Conservation (phyloP, 2,888 invertebrate genomes). For the Itoplectis maculator region DNA sequence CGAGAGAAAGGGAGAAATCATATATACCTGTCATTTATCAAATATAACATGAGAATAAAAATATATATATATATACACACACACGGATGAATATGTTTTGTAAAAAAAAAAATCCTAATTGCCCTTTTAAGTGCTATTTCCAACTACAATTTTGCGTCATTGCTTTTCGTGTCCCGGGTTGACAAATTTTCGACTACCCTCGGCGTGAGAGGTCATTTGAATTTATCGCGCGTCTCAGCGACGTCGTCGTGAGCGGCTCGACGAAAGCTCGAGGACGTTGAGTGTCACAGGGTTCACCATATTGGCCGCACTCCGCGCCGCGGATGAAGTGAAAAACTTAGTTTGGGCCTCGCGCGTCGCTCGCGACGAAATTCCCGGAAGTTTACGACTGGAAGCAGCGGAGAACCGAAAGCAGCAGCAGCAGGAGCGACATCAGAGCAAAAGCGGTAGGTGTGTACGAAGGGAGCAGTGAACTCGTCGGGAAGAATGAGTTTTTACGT, state of each 20-base stretch:
- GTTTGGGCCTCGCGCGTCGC: conserved; percentile 65
- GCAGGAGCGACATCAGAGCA: conserved; percentile 4
- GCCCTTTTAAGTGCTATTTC: conserved; percentile 7
- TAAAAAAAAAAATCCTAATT: conserved; percentile 4
- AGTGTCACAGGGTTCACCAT: conserved; percentile 66
- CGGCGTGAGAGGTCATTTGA: conserved; percentile 15
- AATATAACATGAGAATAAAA: conserved; percentile 63
- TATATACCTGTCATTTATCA: conserved; percentile 69
- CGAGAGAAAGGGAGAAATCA: conserved; percentile 65
- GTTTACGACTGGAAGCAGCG: conserved; percentile 61
- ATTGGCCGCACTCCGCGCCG: conserved; percentile 65
- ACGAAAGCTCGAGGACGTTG: conserved; percentile 35
- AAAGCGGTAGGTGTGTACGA: conserved; percentile 32
- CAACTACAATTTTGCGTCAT: no score
- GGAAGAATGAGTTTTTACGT: conserved; percentile 30
- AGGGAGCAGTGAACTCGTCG: background rate
- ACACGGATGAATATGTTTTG: background rate
- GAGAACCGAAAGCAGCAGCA: conserved; percentile 8
- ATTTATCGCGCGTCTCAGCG: conserved; percentile 35
- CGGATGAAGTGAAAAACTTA: conserved; percentile 72
- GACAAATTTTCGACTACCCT: background rate
- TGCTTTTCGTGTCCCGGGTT: conserved; percentile 12
- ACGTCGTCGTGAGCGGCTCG: background rate
- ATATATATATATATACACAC: conserved; percentile 50
- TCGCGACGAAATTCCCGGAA: conserved; percentile 70